phyloP scores from a whole-genome alignment of 1,140 invertebrate genomes.

The silkworm (Bombyx mori) region DNA sequence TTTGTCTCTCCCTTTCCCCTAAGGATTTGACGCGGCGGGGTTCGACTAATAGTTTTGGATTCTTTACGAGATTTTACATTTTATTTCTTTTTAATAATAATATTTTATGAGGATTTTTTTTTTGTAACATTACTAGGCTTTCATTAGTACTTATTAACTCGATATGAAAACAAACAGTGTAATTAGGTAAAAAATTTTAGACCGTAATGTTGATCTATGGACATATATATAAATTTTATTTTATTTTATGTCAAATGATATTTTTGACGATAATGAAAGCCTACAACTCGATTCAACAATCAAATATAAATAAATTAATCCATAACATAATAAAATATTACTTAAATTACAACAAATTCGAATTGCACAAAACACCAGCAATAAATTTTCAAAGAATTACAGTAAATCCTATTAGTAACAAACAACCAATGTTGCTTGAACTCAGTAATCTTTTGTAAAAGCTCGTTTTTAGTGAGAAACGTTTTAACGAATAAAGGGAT shows the following conservation, averaged over 20 bases:
- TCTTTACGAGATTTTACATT: neutral
- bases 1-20: conserved; percentile 44
- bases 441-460: conserved; percentile 3
- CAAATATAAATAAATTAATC: too few species aligned
- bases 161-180: too few species aligned
- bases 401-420: conserved; percentile 25
- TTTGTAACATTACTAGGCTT: too few species aligned
- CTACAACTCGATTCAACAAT: too few species aligned
- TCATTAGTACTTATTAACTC: too few species aligned
- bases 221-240: too few species aligned
- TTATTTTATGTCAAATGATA: too few species aligned
- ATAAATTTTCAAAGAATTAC: conserved; percentile 63
- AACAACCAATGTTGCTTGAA: conserved; percentile 22
- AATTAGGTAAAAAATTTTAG: too few species aligned
- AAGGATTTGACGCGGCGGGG: conserved; percentile 2
- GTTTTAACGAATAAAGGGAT: conserved; percentile 3
- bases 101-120: too few species aligned
- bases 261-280: too few species aligned
- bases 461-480: neutral
- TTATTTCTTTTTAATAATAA: neutral
- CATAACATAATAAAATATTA: conserved; percentile 35
- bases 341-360: conserved; percentile 45
- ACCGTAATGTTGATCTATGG: too few species aligned
- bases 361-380: conserved; percentile 41
- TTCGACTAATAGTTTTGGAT: neutral